These are phyloP conservation scores for Melanotaenia maccullochi DNA, from an alignment of 2,797 vertebrate species.

Conservation along the genomic window DNA sequence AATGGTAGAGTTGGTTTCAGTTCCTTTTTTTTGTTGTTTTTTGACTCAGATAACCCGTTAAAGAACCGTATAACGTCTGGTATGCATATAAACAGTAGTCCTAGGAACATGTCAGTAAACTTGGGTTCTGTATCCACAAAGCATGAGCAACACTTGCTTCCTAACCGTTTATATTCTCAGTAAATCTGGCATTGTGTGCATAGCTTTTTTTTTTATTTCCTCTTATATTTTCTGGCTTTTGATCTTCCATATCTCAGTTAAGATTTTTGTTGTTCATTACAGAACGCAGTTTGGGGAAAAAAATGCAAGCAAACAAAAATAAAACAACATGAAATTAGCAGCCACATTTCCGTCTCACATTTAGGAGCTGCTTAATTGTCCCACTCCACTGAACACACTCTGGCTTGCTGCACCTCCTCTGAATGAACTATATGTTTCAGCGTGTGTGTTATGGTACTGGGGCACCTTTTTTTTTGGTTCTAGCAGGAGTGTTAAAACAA, in stretches of 20 bases:
- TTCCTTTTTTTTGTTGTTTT: slow-evolving; percentile 64
- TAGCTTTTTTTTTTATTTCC: slow-evolving; percentile 64
- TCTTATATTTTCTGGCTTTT: slow-evolving; percentile 60
- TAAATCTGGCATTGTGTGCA: slow-evolving; percentile 73
- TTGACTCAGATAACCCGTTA: slow-evolving; percentile 85
- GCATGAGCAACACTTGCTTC: slow-evolving; percentile 86
- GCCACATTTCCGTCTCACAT: slow-evolving; percentile 55
- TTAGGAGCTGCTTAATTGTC: slow-evolving; percentile 66
- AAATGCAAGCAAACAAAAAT: not conserved
- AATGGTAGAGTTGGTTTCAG: slow-evolving; percentile 83
- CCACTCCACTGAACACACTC: slow-evolving; percentile 57
- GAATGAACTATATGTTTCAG: slow-evolving; percentile 47
- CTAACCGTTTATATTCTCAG: slow-evolving; percentile 82
- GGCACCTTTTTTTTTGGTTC: slow-evolving; percentile 69
- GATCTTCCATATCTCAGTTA: slow-evolving; percentile 61
- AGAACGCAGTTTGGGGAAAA: slow-evolving; percentile 27
- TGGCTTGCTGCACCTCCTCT: slow-evolving; percentile 52
- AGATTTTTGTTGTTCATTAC: slow-evolving; percentile 18
- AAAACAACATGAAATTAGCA: slow-evolving; percentile 39
- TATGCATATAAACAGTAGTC: slow-evolving; percentile 88
- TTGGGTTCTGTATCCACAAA: slow-evolving; percentile 87
- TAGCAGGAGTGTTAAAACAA: slow-evolving; percentile 68
- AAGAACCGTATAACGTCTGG: slow-evolving; percentile 85
- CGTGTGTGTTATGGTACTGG: slow-evolving; percentile 61
- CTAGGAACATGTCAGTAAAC: slow-evolving; percentile 86